phyloP scores from a whole-genome alignment of 2,113 vertebrate species.

The Tenebrosternarchus preto region DNA sequence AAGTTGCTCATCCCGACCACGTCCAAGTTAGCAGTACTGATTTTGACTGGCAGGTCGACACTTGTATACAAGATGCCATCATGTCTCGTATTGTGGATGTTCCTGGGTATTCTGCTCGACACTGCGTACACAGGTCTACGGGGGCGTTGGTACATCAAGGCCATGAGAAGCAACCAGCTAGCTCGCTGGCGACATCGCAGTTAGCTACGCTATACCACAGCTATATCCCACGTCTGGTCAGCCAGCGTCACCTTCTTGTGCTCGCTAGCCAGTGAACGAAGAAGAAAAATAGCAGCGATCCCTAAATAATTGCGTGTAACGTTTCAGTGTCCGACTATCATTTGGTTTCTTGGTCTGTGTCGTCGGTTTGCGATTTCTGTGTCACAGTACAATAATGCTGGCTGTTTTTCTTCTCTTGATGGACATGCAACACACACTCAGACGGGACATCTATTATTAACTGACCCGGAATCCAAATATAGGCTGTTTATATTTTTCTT shows the following conservation, averaged over 20 bases:
- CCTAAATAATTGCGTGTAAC: neutral
- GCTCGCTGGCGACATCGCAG: neutral
- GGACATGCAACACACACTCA: constrained; percentile 42
- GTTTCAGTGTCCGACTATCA: neutral
- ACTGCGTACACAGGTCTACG: constrained; percentile 28
- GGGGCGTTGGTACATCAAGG: constrained; percentile 55
- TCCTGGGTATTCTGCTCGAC: neutral
- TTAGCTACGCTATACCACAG: neutral
- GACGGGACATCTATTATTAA: constrained; percentile 64
- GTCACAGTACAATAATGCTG: constrained; percentile 1
- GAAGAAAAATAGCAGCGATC: too few relatives aligned
- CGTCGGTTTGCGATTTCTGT: neutral
- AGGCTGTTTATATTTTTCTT: constrained; percentile 63
- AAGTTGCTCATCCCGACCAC: neutral
- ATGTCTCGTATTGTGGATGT: neutral
- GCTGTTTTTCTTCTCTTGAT: constrained; percentile 43
- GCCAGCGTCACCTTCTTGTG: too few relatives aligned
- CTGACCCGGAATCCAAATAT: constrained; percentile 62
- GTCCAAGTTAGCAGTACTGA: neutral
- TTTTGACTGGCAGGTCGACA: neutral
- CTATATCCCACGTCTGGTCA: too few relatives aligned
- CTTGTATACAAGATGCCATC: neutral
- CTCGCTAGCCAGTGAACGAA: too few relatives aligned
- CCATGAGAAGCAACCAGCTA: constrained; percentile 44
- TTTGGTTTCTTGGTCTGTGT: neutral